phyloP scores from a whole-genome alignment of 1,140 invertebrate species.

The Heliconius hermathena region DNA sequence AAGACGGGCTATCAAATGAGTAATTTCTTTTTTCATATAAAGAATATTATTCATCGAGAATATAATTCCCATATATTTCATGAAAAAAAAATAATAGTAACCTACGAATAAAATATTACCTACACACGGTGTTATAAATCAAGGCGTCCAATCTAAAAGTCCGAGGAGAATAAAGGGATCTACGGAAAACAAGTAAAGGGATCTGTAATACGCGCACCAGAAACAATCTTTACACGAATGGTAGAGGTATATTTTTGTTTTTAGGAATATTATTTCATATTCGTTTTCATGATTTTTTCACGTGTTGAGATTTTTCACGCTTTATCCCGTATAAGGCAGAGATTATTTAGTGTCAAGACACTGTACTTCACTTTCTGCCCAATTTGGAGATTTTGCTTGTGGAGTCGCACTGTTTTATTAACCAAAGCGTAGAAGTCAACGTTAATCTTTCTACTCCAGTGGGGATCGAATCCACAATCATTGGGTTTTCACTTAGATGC shows the following conservation, averaged over 20 bases:
- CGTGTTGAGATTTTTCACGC: neutral
- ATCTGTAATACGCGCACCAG: neutral
- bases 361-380: no score
- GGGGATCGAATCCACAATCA: no score
- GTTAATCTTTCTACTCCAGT: no score
- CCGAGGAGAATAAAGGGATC: constrained; percentile 18
- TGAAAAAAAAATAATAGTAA: constrained; percentile 10
- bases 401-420: no score
- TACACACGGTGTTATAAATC: constrained; percentile 15
- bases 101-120: constrained; percentile 11
- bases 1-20: no score
- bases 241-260: neutral
- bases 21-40: neutral
- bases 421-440: no score
- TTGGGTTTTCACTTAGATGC: no score
- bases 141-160: constrained; percentile 19
- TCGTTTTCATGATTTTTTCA: neutral
- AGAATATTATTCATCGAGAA: neutral
- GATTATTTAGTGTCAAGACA: no score
- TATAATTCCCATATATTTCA: neutral
- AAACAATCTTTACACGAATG: neutral
- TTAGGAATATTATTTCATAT: neutral
- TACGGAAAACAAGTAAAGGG: constrained; percentile 15
- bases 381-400: no score
- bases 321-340: no score